Base-by-base conservation (phyloP, 2,888 invertebrate species). In the Parnassius smintheus region DNA sequence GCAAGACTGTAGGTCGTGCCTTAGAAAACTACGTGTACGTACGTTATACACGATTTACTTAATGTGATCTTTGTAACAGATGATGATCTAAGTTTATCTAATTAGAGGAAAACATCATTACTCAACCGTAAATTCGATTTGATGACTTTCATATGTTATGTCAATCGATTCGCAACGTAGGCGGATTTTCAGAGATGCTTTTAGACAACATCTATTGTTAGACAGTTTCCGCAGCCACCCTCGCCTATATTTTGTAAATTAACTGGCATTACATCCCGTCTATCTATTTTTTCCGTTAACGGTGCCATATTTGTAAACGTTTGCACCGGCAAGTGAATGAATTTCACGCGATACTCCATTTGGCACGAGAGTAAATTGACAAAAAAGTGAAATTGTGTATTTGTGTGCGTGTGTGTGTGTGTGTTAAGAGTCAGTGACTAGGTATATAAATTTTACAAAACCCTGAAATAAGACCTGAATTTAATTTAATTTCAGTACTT, bases 191-290 rank as follows among this genome's bases (percentile, higher is more conserved):
- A 13, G 61, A 69, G 70, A 68, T 71, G 65, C 75, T 72, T 75
- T 72, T 72, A 72, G 65, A 67, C 71, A 69, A 65, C 63, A 69
- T 75, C 76, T 78, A 79, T 76, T 80, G 80, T 79, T 72, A 71
- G 67, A 69, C 71, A 72, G 70, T 72, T 72, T 75, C 70, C 69
- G 65, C 82, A 83, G 83, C 83, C 87, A 85, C 87, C 87, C 86
- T 86, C 76, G 81, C 77, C 83, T 80, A 82, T 91, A 83, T 91
- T 91, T 83, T 83, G 88, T 90, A 91, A 91, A 91, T 90, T 81
- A 78, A 78, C 65, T 72, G 72, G 74, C 65, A 69, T 75, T 70
- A 85, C 85, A 87, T 91, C 90, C 90, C 89, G 91, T 86, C 82
- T 72, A 75, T 76, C 78, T 89, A 90, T 91, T 91, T 91, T 91